Evolutionary conservation across 2,888 invertebrate species (phyloP).

Genomic region (Stramonita haemastoma): DNA sequence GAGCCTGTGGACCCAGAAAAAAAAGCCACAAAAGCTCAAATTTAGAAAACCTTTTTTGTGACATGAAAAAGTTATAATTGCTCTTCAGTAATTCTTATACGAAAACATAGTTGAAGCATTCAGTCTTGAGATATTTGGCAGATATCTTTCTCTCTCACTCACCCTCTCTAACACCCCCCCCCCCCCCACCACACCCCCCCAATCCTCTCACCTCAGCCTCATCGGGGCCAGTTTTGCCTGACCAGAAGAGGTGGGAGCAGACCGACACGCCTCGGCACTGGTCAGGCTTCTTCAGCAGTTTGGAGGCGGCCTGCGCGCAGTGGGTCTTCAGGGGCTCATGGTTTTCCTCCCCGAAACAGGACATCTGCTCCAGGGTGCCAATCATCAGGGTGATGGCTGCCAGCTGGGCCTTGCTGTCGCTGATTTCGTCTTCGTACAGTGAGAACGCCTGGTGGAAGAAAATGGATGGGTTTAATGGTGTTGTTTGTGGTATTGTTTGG

Average conservation of each 20-base stretch:
- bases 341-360: slow-evolving; percentile 96
- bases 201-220: slow-evolving; percentile 63
- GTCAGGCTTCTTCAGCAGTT: slow-evolving; percentile 97
- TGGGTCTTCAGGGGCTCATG: slow-evolving; percentile 97
- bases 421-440: slow-evolving; percentile 97
- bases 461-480: neutral
- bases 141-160: too few relatives aligned
- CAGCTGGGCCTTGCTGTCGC: slow-evolving; percentile 96
- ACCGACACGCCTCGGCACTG: slow-evolving; percentile 96
- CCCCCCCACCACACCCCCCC: too few relatives aligned
- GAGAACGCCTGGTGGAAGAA: slow-evolving; percentile 87
- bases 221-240: slow-evolving; percentile 80
- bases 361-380: slow-evolving; percentile 95
- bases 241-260: slow-evolving; percentile 98
- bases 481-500: too few relatives aligned
- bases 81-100: too few relatives aligned
- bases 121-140: too few relatives aligned
- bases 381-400: slow-evolving; percentile 97
- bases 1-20: too few relatives aligned
- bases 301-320: slow-evolving; percentile 96
- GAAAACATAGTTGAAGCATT: too few relatives aligned
- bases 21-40: too few relatives aligned
- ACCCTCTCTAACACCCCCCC: too few relatives aligned
- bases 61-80: too few relatives aligned
- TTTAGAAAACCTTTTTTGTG: too few relatives aligned